These are phyloP conservation scores for Erebia palarica DNA, from an alignment of 2,888 invertebrate genomes.

Conservation along the genomic window DNA sequence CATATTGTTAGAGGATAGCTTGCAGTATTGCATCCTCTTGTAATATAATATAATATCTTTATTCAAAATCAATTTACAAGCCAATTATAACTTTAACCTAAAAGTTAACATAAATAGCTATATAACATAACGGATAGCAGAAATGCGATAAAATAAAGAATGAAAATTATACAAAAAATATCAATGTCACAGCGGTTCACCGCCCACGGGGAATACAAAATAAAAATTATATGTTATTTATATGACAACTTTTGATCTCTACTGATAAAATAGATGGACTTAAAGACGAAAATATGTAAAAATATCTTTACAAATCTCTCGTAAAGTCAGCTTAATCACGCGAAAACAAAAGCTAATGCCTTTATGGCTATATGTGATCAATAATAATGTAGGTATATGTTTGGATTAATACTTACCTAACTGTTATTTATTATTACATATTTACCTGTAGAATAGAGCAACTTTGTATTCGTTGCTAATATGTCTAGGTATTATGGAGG, in stretches of 20 bases:
- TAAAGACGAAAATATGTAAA: constrained; percentile 19
- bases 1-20: too few relatives aligned
- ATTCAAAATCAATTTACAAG: not conserved
- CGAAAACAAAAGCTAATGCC: constrained; percentile 26
- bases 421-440: too few relatives aligned
- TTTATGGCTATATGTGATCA: constrained; percentile 13
- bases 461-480: not conserved
- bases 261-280: constrained; percentile 11
- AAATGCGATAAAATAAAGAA: constrained; percentile 36
- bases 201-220: constrained; percentile 35
- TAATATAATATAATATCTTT: not conserved
- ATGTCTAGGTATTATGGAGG: too few relatives aligned
- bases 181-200: constrained; percentile 33
- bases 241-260: constrained; percentile 23
- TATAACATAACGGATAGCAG: constrained; percentile 33
- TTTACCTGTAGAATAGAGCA: not conserved
- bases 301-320: constrained; percentile 15
- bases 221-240: constrained; percentile 25
- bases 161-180: constrained; percentile 31
- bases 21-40: too few relatives aligned
- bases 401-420: constrained; percentile 1
- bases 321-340: constrained; percentile 6
- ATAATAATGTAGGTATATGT: not conserved
- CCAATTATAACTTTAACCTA: constrained; percentile 11
- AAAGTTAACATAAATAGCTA: constrained; percentile 23